Evolutionary conservation across 2,113 vertebrate species (phyloP).

Genomic region (Bolborhynchus lineola): DNA sequence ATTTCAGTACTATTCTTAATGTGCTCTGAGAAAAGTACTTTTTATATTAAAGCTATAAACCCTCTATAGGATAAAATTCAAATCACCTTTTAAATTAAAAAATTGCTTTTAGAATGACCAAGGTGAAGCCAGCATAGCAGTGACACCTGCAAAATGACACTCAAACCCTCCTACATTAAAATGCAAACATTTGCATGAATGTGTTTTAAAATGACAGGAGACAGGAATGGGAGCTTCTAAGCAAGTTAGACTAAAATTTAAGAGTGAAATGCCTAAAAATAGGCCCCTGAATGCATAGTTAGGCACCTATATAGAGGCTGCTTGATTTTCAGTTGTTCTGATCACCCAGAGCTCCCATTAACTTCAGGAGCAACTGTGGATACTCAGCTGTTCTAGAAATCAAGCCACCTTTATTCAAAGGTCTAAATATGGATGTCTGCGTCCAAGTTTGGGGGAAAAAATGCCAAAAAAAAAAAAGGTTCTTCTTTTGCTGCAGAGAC

Average conservation of each 20-base stretch:
- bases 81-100: background rate
- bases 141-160: slow-evolving; percentile 30
- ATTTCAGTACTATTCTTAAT: background rate
- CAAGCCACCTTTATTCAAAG: slow-evolving; percentile 66
- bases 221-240: slow-evolving; percentile 43
- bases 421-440: slow-evolving; percentile 68
- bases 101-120: background rate
- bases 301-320: slow-evolving; percentile 55
- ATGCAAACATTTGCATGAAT: slow-evolving; percentile 58
- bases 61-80: background rate
- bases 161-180: background rate
- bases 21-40: background rate
- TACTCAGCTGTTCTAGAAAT: slow-evolving; percentile 64
- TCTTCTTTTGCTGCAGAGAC: background rate
- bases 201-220: slow-evolving; percentile 57
- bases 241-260: slow-evolving; percentile 47
- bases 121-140: background rate
- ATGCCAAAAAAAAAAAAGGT: background rate
- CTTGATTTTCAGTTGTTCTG: slow-evolving; percentile 71
- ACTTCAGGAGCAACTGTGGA: slow-evolving; percentile 61
- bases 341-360: slow-evolving; percentile 69
- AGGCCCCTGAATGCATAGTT: slow-evolving; percentile 61
- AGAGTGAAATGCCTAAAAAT: slow-evolving; percentile 60
- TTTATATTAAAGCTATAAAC: background rate
- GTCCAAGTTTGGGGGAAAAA: background rate